Conservation (phyloP, 1,140 invertebrate genomes). For the Solen grandis region DNA sequence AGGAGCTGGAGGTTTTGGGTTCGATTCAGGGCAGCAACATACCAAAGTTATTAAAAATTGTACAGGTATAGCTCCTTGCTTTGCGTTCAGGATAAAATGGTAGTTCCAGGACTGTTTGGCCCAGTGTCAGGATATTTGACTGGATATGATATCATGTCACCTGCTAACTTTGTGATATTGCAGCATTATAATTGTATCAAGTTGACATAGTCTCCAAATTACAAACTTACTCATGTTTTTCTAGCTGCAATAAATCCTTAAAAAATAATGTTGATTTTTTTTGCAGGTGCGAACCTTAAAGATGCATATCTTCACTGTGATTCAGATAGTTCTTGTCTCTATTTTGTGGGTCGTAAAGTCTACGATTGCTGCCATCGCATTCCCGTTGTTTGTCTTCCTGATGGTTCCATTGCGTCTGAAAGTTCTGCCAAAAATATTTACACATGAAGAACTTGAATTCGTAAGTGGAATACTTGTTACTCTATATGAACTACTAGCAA, state of each 20-base stretch:
- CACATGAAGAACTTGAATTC: constrained; percentile 86
- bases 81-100: no score
- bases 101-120: no score
- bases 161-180: no score
- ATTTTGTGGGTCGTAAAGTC: constrained; percentile 94
- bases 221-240: neutral
- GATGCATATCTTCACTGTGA: constrained; percentile 94
- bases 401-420: constrained; percentile 91
- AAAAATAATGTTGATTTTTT: constrained; percentile 61
- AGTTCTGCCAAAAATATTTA: constrained; percentile 88
- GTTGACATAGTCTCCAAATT: no score
- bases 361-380: constrained; percentile 90
- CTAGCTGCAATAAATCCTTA: neutral
- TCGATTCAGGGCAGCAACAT: no score
- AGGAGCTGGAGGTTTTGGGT: no score
- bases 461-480: constrained; percentile 62
- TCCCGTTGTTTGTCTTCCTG: constrained; percentile 95
- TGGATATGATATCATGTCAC: no score
- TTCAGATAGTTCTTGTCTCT: constrained; percentile 90
- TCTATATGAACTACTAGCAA: neutral
- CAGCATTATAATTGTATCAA: no score
- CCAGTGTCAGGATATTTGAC: no score
- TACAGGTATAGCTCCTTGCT: no score
- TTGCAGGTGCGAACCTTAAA: constrained; percentile 92
- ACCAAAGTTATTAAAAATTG: no score